Percentiles rank a stretch among this genome's conserved stretches.
phyloP scores from a whole-genome alignment of 2,113 vertebrate genomes.

The Chaenocephalus aceratus region DNA sequence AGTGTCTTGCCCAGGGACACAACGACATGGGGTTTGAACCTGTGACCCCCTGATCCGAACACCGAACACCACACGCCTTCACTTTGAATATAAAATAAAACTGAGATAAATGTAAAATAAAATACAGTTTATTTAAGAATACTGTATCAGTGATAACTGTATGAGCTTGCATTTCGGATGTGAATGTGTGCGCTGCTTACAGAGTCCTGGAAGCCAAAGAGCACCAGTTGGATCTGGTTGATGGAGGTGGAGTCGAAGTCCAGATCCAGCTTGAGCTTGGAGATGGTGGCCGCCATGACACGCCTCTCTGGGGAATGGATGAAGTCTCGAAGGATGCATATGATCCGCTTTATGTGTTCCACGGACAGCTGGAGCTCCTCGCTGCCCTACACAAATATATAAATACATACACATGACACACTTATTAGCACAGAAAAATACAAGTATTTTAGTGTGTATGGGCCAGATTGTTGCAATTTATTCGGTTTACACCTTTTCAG shows the following conservation, averaged over 20 bases:
- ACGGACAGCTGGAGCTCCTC: slow-evolving; percentile 91
- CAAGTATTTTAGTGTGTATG: neutral
- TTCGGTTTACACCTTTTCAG: neutral
- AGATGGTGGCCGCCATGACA: slow-evolving; percentile 95
- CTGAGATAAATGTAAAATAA: no score
- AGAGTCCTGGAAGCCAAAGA: slow-evolving; percentile 96
- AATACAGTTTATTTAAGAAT: no score
- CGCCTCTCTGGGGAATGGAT: slow-evolving; percentile 92
- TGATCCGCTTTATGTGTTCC: slow-evolving; percentile 94
- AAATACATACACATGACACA: neutral
- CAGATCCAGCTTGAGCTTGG: slow-evolving; percentile 93
- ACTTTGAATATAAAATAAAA: no score
- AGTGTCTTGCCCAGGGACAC: no score
- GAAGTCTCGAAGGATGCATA: slow-evolving; percentile 94
- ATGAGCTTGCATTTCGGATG: neutral
- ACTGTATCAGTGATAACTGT: neutral
- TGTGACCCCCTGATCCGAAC: no score
- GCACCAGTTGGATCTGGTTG: slow-evolving; percentile 93
- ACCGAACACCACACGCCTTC: no score
- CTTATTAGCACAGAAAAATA: neutral
- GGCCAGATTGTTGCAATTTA: no score
- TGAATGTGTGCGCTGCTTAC: slow-evolving; percentile 76
- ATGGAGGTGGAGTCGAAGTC: slow-evolving; percentile 95
- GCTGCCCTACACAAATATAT: slow-evolving; percentile 82
- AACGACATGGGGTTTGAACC: no score